Evolutionary conservation across 1,140 invertebrate genomes (phyloP).

Genomic region (Cryptotermes secundus): DNA sequence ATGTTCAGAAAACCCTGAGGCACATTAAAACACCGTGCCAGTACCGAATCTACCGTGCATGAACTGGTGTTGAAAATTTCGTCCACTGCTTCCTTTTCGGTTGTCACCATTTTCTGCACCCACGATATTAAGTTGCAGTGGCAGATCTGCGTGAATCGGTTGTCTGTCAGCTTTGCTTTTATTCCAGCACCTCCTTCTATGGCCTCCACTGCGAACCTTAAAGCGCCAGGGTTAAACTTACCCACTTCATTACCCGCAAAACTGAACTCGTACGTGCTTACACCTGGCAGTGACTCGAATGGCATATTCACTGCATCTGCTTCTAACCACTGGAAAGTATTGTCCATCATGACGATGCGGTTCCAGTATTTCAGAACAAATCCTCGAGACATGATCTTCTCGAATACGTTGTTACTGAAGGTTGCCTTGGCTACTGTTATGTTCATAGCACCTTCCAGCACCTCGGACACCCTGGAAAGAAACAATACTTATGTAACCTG

Average conservation of each 20-base stretch:
- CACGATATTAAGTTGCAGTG: constrained; percentile 60
- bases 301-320: constrained; percentile 53
- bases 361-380: constrained; percentile 64
- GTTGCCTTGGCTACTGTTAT: constrained; percentile 59
- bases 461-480: constrained; percentile 60
- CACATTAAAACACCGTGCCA: constrained; percentile 63
- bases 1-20: constrained; percentile 61
- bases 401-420: constrained; percentile 62
- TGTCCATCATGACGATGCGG: constrained; percentile 60
- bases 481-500: constrained; percentile 28
- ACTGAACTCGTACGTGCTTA: constrained; percentile 41
- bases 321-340: constrained; percentile 60
- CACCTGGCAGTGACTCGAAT: constrained; percentile 41
- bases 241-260: constrained; percentile 37
- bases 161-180: constrained; percentile 40
- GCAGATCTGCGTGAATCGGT: constrained; percentile 49
- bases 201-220: constrained; percentile 63
- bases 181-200: constrained; percentile 58
- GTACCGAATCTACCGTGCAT: constrained; percentile 58
- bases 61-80: constrained; percentile 58
- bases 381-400: constrained; percentile 53
- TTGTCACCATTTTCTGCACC: constrained; percentile 52
- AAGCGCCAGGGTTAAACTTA: constrained; percentile 49
- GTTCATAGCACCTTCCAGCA: constrained; percentile 61
- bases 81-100: constrained; percentile 42